phyloP scores from a whole-genome alignment of 2,113 vertebrate genomes.

The Asarcornis scutulata region DNA sequence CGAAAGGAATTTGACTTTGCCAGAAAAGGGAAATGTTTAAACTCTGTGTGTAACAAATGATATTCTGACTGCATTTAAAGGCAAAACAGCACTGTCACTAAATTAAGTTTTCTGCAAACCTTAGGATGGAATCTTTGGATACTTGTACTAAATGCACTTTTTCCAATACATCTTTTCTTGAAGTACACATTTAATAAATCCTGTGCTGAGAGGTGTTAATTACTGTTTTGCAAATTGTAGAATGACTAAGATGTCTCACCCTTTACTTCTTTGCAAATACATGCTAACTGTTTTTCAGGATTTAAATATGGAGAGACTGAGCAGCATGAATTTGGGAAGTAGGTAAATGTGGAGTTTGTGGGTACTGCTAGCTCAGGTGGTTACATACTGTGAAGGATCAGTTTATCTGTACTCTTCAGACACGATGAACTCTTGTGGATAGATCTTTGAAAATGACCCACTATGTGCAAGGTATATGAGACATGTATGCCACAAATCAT shows the following conservation, averaged over 20 bases:
- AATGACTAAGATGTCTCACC: neutral
- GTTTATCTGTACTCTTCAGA: neutral
- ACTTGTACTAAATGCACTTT: neutral
- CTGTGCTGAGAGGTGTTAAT: neutral
- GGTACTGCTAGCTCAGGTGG: neutral
- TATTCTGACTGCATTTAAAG: neutral
- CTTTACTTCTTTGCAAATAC: neutral
- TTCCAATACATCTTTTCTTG: neutral
- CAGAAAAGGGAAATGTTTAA: neutral
- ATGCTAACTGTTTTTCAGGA: neutral
- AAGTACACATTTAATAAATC: neutral
- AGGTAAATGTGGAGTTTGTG: neutral
- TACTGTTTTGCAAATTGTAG: neutral
- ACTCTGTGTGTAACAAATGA: neutral
- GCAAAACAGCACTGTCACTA: neutral
- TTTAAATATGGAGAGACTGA: neutral
- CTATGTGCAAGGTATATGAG: neutral
- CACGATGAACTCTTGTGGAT: neutral
- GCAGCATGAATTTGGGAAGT: neutral
- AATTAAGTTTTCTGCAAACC: neutral
- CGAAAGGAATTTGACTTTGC: neutral
- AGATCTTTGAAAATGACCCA: neutral
- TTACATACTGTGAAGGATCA: fast-evolving
- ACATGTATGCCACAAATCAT: neutral
- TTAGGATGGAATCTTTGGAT: neutral